Evolutionary conservation across 2,888 invertebrate genomes (phyloP).

Genomic region (Agriopis marginaria): DNA sequence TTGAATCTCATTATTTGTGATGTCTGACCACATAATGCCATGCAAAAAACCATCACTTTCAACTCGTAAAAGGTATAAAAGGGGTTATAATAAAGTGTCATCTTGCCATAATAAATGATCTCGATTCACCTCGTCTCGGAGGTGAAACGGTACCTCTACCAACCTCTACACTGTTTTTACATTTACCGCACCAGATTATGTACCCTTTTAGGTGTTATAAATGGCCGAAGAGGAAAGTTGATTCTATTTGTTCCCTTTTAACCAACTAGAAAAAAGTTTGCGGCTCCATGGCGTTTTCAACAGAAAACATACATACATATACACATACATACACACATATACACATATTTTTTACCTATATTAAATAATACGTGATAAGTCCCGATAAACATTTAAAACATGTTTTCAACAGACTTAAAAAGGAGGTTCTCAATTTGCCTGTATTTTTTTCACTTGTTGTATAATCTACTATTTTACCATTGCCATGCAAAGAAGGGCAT

Average conservation of each 20-base stretch:
- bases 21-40: constrained; percentile 36
- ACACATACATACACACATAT: too few relatives aligned
- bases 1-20: not conserved
- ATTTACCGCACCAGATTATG: constrained; percentile 68
- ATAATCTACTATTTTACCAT: too few relatives aligned
- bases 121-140: constrained; percentile 56
- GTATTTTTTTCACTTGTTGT: too few relatives aligned
- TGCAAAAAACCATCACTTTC: constrained; percentile 44
- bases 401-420: too few relatives aligned
- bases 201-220: constrained; percentile 58
- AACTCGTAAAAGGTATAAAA: constrained; percentile 33
- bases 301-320: too few relatives aligned
- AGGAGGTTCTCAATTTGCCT: too few relatives aligned
- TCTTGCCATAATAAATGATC: constrained; percentile 83
- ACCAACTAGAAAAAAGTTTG: constrained; percentile 6
- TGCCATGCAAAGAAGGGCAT: too few relatives aligned
- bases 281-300: too few relatives aligned
- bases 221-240: constrained; percentile 47
- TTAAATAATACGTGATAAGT: too few relatives aligned
- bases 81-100: constrained; percentile 80
- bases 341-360: too few relatives aligned
- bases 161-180: constrained; percentile 72
- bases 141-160: constrained; percentile 45
- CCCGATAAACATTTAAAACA: too few relatives aligned
- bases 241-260: constrained; percentile 47